A percentile compares a stretch with the other conserved stretches of the same genome.
Evolutionary conservation across 2,113 vertebrate species (phyloP).

Genomic region (Xyliphius kryptos): DNA sequence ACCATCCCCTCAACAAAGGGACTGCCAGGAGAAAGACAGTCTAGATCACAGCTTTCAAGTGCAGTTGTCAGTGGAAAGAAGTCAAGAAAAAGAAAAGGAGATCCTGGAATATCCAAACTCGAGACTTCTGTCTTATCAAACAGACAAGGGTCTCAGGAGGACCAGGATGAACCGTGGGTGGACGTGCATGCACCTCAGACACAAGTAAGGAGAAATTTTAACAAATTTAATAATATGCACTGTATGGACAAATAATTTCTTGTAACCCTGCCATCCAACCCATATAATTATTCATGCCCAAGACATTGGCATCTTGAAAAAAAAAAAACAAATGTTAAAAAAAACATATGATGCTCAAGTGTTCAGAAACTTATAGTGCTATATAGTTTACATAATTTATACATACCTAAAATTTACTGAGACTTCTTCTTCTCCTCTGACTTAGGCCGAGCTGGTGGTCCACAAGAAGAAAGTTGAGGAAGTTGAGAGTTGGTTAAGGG

Average conservation of each 20-base stretch:
- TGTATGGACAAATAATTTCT: too few relatives aligned
- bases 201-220: slow-evolving; percentile 72
- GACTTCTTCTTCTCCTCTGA: not conserved
- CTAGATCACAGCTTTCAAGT: slow-evolving; percentile 32
- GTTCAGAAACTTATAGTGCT: too few relatives aligned
- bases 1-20: slow-evolving; percentile 22
- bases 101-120: slow-evolving; percentile 25
- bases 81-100: slow-evolving; percentile 60
- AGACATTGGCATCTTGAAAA: too few relatives aligned
- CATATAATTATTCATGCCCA: too few relatives aligned
- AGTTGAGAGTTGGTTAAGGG: slow-evolving; percentile 84
- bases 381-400: too few relatives aligned
- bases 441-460: slow-evolving; percentile 79
- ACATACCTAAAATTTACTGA: too few relatives aligned
- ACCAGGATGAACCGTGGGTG: slow-evolving; percentile 78
- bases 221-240: too few relatives aligned
- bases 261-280: too few relatives aligned
- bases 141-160: slow-evolving; percentile 28
- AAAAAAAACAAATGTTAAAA: too few relatives aligned
- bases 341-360: too few relatives aligned
- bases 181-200: slow-evolving; percentile 73
- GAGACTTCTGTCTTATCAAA: slow-evolving; percentile 14
- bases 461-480: slow-evolving; percentile 96
- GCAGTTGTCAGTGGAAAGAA: slow-evolving; percentile 43
- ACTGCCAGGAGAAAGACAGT: slow-evolving; percentile 45